Evolutionary conservation across 64 coral and sea anemone species (phyloP).

Genomic region (Trachythela sp.): DNA sequence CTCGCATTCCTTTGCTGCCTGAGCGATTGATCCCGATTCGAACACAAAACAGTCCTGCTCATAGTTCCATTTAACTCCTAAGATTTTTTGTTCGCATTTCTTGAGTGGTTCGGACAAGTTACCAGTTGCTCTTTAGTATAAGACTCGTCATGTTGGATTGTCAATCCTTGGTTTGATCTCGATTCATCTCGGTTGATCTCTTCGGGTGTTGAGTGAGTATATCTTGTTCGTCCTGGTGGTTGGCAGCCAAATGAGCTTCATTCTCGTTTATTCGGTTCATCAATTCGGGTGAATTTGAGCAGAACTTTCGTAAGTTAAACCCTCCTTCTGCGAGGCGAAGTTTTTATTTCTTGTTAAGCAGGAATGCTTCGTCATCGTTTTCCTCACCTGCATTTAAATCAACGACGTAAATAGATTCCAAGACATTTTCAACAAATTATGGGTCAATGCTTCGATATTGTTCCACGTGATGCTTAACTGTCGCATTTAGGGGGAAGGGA

Average conservation of each 20-base stretch:
- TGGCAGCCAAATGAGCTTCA: neutral
- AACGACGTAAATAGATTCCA: constrained; percentile 26
- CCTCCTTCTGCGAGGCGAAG: constrained; percentile 42
- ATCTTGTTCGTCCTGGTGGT: neutral
- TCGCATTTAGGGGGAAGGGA: constrained; percentile 34
- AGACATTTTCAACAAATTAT: neutral
- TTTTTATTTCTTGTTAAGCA: constrained; percentile 28
- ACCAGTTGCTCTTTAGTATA: neutral
- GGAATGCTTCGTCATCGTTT: neutral
- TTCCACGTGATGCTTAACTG: constrained; percentile 43
- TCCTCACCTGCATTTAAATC: constrained; percentile 10
- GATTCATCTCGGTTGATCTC: neutral
- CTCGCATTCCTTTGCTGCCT: constrained; percentile 28
- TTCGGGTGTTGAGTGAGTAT: neutral
- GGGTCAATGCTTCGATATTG: constrained; percentile 10
- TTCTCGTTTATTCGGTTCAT: neutral
- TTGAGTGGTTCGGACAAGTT: neutral
- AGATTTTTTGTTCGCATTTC: constrained; percentile 18
- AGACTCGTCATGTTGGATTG: constrained; percentile 26
- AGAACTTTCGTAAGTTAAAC: constrained; percentile 40
- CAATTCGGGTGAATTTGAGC: constrained; percentile 20
- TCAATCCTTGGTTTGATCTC: neutral
- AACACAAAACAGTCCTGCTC: neutral
- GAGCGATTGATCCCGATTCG: constrained; percentile 18
- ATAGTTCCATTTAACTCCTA: constrained; percentile 33